phyloP scores from a whole-genome alignment of 1,140 invertebrate species.

The Drosophila gunungcola region DNA sequence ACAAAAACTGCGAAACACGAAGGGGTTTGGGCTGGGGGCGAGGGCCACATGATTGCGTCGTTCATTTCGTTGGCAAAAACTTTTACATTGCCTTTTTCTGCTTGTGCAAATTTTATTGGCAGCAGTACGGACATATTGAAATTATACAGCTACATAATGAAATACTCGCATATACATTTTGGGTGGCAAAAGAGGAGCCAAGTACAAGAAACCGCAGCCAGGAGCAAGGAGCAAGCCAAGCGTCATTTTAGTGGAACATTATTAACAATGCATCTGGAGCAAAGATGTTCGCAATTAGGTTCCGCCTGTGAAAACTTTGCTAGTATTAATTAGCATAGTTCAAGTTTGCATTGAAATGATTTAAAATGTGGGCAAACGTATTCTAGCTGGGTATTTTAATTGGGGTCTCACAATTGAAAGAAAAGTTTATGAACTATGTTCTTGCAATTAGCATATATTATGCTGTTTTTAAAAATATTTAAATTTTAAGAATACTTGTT shows the following conservation, averaged over 20 bases:
- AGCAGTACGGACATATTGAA: slow-evolving; percentile 65
- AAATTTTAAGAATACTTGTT: no score
- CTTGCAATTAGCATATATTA: background rate
- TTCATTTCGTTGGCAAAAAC: slow-evolving; percentile 59
- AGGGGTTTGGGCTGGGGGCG: background rate
- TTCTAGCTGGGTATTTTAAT: slow-evolving; percentile 2
- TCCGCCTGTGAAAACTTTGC: slow-evolving; percentile 28
- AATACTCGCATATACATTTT: slow-evolving; percentile 17
- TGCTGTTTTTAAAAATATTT: no score
- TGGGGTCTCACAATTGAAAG: background rate
- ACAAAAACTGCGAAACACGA: slow-evolving; percentile 31
- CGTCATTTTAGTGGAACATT: slow-evolving; percentile 27
- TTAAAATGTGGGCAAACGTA: background rate
- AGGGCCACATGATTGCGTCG: slow-evolving; percentile 50
- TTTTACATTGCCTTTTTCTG: slow-evolving; percentile 49
- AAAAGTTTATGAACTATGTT: background rate
- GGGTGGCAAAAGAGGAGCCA: background rate
- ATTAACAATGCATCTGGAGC: slow-evolving; percentile 36
- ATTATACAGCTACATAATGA: slow-evolving; percentile 49
- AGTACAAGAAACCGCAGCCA: slow-evolving; percentile 1
- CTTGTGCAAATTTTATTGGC: slow-evolving; percentile 66
- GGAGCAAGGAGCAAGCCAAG: slow-evolving; percentile 12
- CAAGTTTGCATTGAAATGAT: slow-evolving; percentile 5
- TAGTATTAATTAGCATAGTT: slow-evolving; percentile 36
- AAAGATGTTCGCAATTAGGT: slow-evolving; percentile 24